These are phyloP conservation scores for Sparus aurata DNA, from an alignment of 2,797 vertebrate genomes.

Conservation along the genomic window DNA sequence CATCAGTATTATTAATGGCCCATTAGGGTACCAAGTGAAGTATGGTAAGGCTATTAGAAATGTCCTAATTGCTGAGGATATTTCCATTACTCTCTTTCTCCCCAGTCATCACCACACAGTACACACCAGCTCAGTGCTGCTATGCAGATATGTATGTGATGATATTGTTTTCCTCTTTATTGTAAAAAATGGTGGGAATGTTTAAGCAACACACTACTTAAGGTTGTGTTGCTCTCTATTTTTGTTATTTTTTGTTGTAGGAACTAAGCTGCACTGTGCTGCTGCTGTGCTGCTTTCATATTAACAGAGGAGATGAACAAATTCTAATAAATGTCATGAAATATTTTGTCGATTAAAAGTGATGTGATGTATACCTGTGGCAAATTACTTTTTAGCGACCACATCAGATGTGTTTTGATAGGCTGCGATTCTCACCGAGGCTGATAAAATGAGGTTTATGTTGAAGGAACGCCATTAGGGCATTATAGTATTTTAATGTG, in stretches of 20 bases:
- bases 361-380: not conserved
- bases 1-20: slow-evolving; percentile 56
- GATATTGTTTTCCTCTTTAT: not conserved
- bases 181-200: not conserved
- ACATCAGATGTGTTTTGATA: slow-evolving; percentile 32
- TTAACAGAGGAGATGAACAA: not conserved
- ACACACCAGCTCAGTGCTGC: not conserved
- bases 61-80: slow-evolving; percentile 43
- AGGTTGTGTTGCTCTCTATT: not conserved
- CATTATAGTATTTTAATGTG: slow-evolving; percentile 76
- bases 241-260: not conserved
- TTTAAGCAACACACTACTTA: not conserved
- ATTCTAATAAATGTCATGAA: not conserved
- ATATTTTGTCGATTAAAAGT: not conserved
- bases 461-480: slow-evolving; percentile 55
- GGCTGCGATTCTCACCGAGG: not conserved
- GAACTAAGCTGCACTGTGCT: not conserved
- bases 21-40: slow-evolving; percentile 39
- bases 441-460: slow-evolving; percentile 40
- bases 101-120: not conserved
- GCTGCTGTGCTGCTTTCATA: not conserved
- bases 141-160: not conserved
- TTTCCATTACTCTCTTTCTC: slow-evolving; percentile 32
- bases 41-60: slow-evolving; percentile 46
- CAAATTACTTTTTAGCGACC: not conserved